A percentile compares a stretch with the other conserved stretches of the same genome.
Conservation (phyloP, 2,113 vertebrate species). For the Paramisgurnus dabryanus region DNA sequence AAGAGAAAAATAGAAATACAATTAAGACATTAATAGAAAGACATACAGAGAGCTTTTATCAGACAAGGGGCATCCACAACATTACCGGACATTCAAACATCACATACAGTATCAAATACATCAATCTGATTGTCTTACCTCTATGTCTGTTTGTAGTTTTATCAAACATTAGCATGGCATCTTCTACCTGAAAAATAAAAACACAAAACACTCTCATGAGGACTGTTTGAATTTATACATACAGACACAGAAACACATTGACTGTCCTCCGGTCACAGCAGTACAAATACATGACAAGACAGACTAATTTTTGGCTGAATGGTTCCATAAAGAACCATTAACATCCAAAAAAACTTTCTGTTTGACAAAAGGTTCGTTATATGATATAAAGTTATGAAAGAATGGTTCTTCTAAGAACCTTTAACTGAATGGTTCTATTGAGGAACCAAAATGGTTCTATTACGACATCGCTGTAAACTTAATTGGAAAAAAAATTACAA, state of each 20-base stretch:
- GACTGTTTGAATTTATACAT: not conserved
- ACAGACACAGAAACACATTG: not conserved
- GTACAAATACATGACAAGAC: not conserved
- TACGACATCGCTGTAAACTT: too few species aligned
- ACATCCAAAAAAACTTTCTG: too few species aligned
- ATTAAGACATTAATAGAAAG: conserved; percentile 55
- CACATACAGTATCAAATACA: conserved; percentile 15
- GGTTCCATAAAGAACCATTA: too few species aligned
- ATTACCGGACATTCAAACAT: not conserved
- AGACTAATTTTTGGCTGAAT: not conserved
- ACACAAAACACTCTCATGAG: conserved; percentile 48
- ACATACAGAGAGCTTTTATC: conserved; percentile 56
- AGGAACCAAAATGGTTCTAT: too few species aligned
- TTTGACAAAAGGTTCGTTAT: too few species aligned
- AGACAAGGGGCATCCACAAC: not conserved
- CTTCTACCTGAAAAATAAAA: conserved; percentile 90
- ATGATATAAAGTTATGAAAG: too few species aligned
- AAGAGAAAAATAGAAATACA: conserved; percentile 63
- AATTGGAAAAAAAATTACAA: too few species aligned
- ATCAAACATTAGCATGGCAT: conserved; percentile 99
- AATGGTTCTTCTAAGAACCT: too few species aligned
- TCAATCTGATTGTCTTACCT: conserved; percentile 80
- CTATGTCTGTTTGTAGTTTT: conserved; percentile 99
- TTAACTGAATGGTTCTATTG: too few species aligned
- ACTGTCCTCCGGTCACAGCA: not conserved